Percentiles rank a stretch among this genome's conserved stretches.
Evolutionary conservation across 1,140 invertebrate species (phyloP).

Genomic region (Babylonia areolata): DNA sequence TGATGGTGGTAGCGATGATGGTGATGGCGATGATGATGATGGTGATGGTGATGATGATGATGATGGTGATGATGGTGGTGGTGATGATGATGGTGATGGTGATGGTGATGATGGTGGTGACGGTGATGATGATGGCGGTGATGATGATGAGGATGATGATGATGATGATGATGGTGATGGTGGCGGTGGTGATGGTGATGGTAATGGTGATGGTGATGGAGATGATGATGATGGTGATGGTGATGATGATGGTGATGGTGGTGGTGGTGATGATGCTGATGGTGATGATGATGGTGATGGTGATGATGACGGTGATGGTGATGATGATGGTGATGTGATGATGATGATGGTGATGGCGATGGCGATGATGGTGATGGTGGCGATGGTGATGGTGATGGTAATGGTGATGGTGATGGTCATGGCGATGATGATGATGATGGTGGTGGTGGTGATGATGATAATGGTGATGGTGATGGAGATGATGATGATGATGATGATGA

Average conservation of each 20-base stretch:
- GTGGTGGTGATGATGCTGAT: too few relatives aligned
- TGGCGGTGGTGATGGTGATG: background rate
- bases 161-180: too few relatives aligned
- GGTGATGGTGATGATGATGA: slow-evolving; percentile 30
- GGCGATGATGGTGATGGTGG: slow-evolving; percentile 9
- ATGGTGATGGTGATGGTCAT: too few relatives aligned
- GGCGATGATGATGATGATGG: too few relatives aligned
- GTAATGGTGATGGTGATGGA: background rate
- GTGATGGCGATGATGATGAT: slow-evolving; percentile 39
- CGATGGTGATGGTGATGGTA: background rate
- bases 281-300: too few relatives aligned
- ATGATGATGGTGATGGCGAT: too few relatives aligned
- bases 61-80: slow-evolving; percentile 31
- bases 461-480: background rate
- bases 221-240: slow-evolving; percentile 1
- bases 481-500: slow-evolving; percentile 16
- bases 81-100: background rate
- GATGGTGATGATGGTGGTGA: slow-evolving; percentile 11
- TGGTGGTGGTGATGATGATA: too few relatives aligned
- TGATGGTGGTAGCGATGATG: slow-evolving; percentile 5
- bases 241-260: background rate
- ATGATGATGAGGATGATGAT: too few relatives aligned
- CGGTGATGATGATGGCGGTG: slow-evolving; percentile 11
- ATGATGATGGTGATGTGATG: slow-evolving; percentile 12
- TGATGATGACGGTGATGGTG: background rate